Evolutionary conservation across 1,140 invertebrate species (phyloP), one percentile per base, ranked within the genome.

Genomic region (Piezodorus guildinii): DNA sequence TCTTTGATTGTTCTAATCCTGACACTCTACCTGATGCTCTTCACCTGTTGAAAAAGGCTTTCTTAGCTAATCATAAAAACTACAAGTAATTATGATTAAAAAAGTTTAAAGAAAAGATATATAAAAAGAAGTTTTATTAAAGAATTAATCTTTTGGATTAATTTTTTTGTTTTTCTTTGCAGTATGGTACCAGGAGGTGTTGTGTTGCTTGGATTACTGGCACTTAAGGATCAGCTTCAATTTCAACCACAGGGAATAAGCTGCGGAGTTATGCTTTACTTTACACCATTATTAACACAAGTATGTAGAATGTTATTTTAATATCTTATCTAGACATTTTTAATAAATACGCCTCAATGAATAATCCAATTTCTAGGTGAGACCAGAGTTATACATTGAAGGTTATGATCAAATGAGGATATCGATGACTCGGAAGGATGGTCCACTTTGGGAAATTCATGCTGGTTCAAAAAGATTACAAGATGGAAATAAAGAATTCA

Each of bases 211-310:
- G 75, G 73, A n/a, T 21, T 71, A 16, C 67, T 77, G 39, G 77
- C 78, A 59, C 68, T 78, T 23, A 68, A 76, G 34, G 77, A 79
- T 68, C 78, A 78, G 62, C 75, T 77, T 51, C 74, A 73, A 44
- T 78, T 77, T 61, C 68, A 77, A 34, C 76, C 78, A n/a, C 74
- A 76, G 44, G 72, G 72, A 64, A 76, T 76, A 12, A 78, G 74
- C 21, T 79, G 77, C 64, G 77, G 77, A 43, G 60, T 71, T 4
- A 66, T 72, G 23, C 30, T 72, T 16, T 70, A 68, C 17, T 63
- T 72, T n/a, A 66, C 67, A 9, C 70, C 72, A 12, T 52, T 72
- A 12, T 52, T 65, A 15, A 66, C 54, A 34, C 67, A 71, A 65
- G 69, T 71, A 65, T 64, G 49, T 60, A 8, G n/a, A 52, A 52